Base-by-base conservation (phyloP, 2,797 vertebrate species). In the Meriones psammophilus region DNA sequence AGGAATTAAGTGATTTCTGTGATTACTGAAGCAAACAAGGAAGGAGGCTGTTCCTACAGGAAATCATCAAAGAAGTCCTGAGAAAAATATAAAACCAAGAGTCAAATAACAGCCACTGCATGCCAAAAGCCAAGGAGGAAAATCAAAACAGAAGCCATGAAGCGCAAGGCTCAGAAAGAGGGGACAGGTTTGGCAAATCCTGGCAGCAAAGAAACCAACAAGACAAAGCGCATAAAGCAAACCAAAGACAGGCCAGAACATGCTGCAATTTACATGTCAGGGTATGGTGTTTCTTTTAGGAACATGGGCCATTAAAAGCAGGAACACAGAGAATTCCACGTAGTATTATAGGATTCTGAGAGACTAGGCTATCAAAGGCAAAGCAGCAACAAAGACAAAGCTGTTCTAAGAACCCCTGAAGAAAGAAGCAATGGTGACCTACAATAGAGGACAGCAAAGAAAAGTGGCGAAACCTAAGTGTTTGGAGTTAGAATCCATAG, bases 51-150 rank as follows among this genome's bases (percentile, higher is more conserved):
- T 24, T 84, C 66, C 22, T 71, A 80, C 8, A 85, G 1, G 13
- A 78, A 9, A 39, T 81, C 36, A 96, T 78, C 39, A 33, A 91
- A 96, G 68, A 60, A 62, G 14, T n/a, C 36, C 54, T 94, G 9
- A 64, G 36, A 81, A 85, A 84, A 90, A 92, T 58, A 84, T 22
- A 90, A 94, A 81, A 73, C 14, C 66, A 84, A 93, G 81, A 81
- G 18, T 64, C 56, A 60, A 94, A 92, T 22, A 36, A 58, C 26
- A 84, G 68, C 66, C 54, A 85, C 60, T 8, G 42, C 58, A 90
- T 22, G 33, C 30, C 74, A 89, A 88, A 96, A 91, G 50, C 26
- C 90, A 22, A 93, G 20, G n/a, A 64, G 17, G 91, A 93, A 26
- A 77, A 46, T 84, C 46, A 91, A 88, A 39, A 80, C 56, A 91